Evolutionary conservation across 2,888 invertebrate species (phyloP), one percentile per base, ranked within the genome.

Genomic region (Agrotis exclamationis): DNA sequence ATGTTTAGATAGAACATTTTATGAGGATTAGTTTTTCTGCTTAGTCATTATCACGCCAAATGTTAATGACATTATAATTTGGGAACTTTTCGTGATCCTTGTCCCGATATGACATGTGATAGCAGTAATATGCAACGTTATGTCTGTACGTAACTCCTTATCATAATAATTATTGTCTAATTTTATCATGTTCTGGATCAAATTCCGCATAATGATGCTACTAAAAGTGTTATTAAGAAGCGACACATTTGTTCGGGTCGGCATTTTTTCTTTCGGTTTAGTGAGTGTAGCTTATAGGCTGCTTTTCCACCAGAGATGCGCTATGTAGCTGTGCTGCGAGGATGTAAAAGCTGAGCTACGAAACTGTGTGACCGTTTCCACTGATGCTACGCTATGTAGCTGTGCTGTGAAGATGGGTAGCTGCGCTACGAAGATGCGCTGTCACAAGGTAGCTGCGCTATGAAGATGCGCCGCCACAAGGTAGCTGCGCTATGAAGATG

Each of bases 11-110:
- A n/a, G n/a, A 13, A 39, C 50, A 50, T 45, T 63, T 69, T 56
- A 60, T 50, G n/a, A 18, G 24, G 18, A 69, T 70, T 56, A 60
- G 7, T 22, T 1, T 63, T 60, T 50, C n/a, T 76, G 70, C 47
- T 7, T 14, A 60, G 24, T 70, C 63, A 76, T 66, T 16, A 2
- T 54, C 24, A 22, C 16, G 16, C 28, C 13, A 3, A 33, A n/a
- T 22, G 22, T 28, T 18, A 48, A 53, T 63, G 22, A 22, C 11
- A 20, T 28, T n/a, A 11, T n/a, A 0, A 14, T 22, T 66, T 67
- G 13, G 47, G 14, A 64, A 65, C 47, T 39, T 63, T 18, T 18
- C 39, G 3, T 44, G 50, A 44, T 51, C 13, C 48, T 20, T 28
- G 16, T 47, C 20, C 20, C n/a, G 39, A 64, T 39, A 39, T 3